Base-by-base conservation (phyloP, 2,888 invertebrate species). In the Scaeva pyrastri region DNA sequence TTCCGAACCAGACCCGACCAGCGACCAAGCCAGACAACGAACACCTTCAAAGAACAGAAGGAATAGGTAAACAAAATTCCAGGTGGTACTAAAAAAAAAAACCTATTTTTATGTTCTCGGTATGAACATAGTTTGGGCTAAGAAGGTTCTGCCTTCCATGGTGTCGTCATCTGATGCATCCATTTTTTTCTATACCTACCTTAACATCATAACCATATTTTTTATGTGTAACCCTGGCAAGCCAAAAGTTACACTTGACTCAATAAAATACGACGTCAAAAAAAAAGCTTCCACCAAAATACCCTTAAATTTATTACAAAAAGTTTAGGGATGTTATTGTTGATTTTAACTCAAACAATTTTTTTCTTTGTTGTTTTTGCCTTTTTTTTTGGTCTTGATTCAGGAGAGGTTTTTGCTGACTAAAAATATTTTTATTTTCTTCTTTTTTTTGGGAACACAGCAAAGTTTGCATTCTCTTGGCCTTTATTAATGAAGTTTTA, bases 401-500 rank as follows among this genome's bases (percentile, higher is more conserved):
- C 14, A 26, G 14, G 16, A 19, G 21, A 31, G 21, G 14, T n/a
- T 70, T 68, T 72, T 60, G 19, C 58, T 43, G 31, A 21, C 75
- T 75, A 66, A 58, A 58, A 45, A 84, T 79, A 60, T 52, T 56
- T 68, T 66, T 23, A 43, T 58, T 70, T 56, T 68, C 16, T 31
- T 62, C 10, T n/a, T n/a, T 31, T 31, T 31, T 31, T 31, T 8
- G 8, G 8, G 8, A n/a, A 26, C 55, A 31, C 52, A 58, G 66
- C 58, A 80, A 80, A 72, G 66, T 85, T 85, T 80, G 66, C 71
- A 85, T 72, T 75, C 66, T 66, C 75, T 68, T 31, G 64, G 79
- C 66, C 68, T 76, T 85, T 85, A 85, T 85, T 76, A 85, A 85
- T 85, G 84, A 85, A 85, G 80, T 85, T 80, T 58, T 71, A 72